These are phyloP conservation scores for Anagrus nilaparvatae DNA, from an alignment of 1,140 invertebrate species.

Conservation along the genomic window DNA sequence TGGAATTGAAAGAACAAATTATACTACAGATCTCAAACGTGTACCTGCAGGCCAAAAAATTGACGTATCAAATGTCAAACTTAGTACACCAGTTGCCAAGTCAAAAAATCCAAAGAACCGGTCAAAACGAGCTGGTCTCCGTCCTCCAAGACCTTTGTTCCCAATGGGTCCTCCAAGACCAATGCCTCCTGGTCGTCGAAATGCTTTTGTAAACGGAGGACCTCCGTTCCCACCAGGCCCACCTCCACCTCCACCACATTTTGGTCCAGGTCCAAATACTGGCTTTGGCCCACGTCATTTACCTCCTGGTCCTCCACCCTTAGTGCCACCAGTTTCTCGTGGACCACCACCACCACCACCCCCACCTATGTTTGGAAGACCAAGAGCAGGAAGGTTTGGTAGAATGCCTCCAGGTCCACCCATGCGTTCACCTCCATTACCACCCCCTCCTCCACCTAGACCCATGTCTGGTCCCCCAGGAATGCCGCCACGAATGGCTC, in stretches of 20 bases:
- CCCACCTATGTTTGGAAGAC: constrained; percentile 2
- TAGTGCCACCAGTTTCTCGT: neutral
- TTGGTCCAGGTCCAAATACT: too few relatives aligned
- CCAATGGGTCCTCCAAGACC: constrained; percentile 18
- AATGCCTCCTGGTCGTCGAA: constrained; percentile 13
- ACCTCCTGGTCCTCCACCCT: constrained; percentile 9
- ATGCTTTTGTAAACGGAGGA: constrained; percentile 13
- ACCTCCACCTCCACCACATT: neutral
- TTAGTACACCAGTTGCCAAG: neutral
- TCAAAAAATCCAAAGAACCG: neutral
- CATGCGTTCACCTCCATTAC: constrained; percentile 4
- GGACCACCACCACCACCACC: neutral
- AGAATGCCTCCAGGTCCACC: constrained; percentile 14
- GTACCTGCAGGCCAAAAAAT: constrained; percentile 14
- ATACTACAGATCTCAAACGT: constrained; percentile 26
- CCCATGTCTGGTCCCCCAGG: constrained; percentile 14
- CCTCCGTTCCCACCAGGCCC: constrained; percentile 1
- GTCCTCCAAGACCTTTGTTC: constrained; percentile 9
- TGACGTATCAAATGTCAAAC: constrained; percentile 17
- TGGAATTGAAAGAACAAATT: constrained; percentile 45
- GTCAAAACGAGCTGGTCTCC: constrained; percentile 1
- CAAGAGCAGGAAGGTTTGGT: constrained; percentile 6
- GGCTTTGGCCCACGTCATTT: too few relatives aligned
- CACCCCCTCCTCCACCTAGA: constrained; percentile 11
- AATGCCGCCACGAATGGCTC: constrained; percentile 20